These are phyloP conservation scores for Alethe diademata DNA, from an alignment of 2,113 vertebrate species.

Conservation along the genomic window DNA sequence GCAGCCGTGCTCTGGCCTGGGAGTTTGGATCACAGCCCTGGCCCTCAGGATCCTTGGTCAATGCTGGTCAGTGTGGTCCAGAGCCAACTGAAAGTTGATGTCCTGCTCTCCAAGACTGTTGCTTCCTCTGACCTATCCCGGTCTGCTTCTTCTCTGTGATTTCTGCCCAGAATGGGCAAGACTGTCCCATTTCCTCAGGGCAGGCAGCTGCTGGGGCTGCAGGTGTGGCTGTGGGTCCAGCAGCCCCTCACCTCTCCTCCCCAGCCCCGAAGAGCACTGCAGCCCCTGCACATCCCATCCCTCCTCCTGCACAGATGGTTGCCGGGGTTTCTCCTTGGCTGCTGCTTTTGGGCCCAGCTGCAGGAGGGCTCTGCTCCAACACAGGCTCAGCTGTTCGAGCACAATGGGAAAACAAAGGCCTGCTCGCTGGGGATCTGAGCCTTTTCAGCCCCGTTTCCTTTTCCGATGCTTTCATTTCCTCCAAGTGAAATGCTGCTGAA, in stretches of 20 bases:
- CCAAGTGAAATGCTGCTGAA: constrained; percentile 1
- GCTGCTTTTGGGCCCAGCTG: constrained; percentile 55
- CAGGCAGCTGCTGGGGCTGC: background rate
- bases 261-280: accelerated
- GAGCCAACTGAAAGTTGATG: background rate
- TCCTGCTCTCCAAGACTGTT: background rate
- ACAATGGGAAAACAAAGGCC: constrained; percentile 57
- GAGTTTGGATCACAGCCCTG: background rate
- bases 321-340: constrained; percentile 49
- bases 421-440: background rate
- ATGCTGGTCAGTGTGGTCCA: background rate
- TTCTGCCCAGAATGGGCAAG: background rate
- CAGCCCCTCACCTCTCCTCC: background rate
- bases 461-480: constrained; percentile 54
- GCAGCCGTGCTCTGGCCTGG: background rate
- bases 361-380: constrained; percentile 66
- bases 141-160: background rate
- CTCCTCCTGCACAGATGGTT: background rate
- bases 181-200: background rate
- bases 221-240: background rate
- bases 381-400: constrained; percentile 54
- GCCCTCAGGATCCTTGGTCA: background rate
- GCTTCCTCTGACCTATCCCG: background rate
- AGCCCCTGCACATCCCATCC: background rate
- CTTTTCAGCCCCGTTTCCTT: constrained; percentile 58